Base-by-base conservation (phyloP, 2,888 invertebrate species). In the Abrostola triplasia region DNA sequence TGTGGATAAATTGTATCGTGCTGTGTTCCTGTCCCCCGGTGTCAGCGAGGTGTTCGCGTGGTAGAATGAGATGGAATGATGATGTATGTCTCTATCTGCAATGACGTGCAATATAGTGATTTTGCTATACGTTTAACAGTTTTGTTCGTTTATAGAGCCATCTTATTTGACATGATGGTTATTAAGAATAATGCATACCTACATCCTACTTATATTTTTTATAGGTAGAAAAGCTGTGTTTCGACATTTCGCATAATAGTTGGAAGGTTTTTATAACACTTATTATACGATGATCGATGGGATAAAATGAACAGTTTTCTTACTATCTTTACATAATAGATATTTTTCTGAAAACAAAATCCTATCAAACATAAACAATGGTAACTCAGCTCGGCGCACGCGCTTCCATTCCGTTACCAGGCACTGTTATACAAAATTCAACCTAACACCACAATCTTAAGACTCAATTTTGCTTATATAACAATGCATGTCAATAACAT, bases 331-430 rank as follows among this genome's bases (percentile, higher is more conserved):
- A 47, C 8, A 13, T 47, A 11, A 13, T 24, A 47, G 41, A 68
- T 42, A 73, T n/a, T 65, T 62, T 59, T 62, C 70, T 70, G 50
- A 53, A 58, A 64, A 55, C 48, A 59, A 60, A 63, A 61, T 70
- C 40, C 36, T 52, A 67, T 68, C 36, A 49, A 60, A 38, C 51
- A 24, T 42, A 47, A 55, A 69, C 68, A 75, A 68, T 67, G 56
- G 71, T 78, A 64, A 47, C 59, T 47, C 71, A 59, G 38, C 52
- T 44, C 36, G 13, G 59, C 61, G 60, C 76, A 69, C 66, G 76
- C 76, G 68, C 66, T 52, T 52, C 51, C 36, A 61, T 53, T 66
- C 66, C 76, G 71, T 77, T 78, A 78, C 41, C 11, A 37, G 54
- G 8, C 6, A 8, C 12, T 49, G 44, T 35, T 48, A 52, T n/a